Percentiles rank a stretch among this genome's conserved stretches.
Evolutionary conservation across 2,888 invertebrate genomes (phyloP).

Genomic region (Drosophila macrothrix): DNA sequence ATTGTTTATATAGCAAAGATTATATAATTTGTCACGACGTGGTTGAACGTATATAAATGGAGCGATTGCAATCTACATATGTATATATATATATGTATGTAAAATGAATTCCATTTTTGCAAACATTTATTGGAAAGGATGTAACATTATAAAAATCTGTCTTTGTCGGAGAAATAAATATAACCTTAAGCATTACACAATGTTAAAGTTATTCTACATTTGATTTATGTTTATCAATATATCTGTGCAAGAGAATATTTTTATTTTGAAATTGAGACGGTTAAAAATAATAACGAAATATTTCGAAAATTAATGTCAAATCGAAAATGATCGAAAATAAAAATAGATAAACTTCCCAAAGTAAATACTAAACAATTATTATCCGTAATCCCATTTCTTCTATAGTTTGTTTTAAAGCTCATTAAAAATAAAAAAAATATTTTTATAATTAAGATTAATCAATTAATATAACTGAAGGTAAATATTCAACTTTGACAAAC

Average conservation of each 20-base stretch:
- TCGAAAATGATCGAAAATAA: neutral
- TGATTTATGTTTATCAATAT: neutral
- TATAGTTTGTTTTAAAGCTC: neutral
- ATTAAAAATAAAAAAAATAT: neutral
- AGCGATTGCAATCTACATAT: neutral
- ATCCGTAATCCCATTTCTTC: neutral
- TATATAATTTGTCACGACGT: neutral
- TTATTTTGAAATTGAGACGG: no score
- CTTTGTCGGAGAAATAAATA: neutral
- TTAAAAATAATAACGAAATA: neutral
- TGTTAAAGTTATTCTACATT: neutral
- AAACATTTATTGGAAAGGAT: neutral
- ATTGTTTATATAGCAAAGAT: neutral
- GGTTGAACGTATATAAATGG: neutral
- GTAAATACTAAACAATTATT: no score
- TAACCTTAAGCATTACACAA: rapidly evolving
- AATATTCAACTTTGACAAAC: neutral
- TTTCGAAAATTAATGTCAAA: no score
- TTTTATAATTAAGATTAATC: neutral
- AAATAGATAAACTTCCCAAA: neutral
- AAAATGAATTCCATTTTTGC: neutral
- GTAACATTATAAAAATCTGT: no score
- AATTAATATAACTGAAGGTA: neutral
- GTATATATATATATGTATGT: neutral
- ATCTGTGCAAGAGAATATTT: neutral